phyloP scores from a whole-genome alignment of 2,888 invertebrate genomes.

The Cephus sareptanus region DNA sequence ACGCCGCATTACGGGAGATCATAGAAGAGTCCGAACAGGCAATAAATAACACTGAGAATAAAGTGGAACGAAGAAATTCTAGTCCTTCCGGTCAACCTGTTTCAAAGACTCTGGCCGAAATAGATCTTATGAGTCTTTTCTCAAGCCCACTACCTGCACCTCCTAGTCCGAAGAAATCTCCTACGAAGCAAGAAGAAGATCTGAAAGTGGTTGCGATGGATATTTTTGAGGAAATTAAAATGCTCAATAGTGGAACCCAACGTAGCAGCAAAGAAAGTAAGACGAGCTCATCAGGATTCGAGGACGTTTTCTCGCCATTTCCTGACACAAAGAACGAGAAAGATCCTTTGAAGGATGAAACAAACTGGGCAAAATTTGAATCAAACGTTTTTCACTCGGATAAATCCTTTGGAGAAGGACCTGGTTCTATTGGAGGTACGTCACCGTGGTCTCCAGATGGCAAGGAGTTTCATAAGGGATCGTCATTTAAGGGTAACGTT shows the following conservation, averaged over 20 bases:
- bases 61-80: slow-evolving; percentile 31
- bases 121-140: slow-evolving; percentile 57
- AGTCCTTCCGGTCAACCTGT: slow-evolving; percentile 6
- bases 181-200: slow-evolving; percentile 44
- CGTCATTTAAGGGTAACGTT: slow-evolving; percentile 40
- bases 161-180: slow-evolving; percentile 40
- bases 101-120: slow-evolving; percentile 36
- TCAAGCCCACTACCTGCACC: slow-evolving; percentile 45
- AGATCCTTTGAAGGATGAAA: slow-evolving; percentile 49
- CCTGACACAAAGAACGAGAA: slow-evolving; percentile 39
- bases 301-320: slow-evolving; percentile 57
- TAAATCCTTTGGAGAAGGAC: slow-evolving; percentile 54
- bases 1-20: slow-evolving; percentile 84
- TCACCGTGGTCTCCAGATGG: slow-evolving; percentile 86
- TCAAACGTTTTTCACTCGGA: slow-evolving; percentile 53
- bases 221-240: slow-evolving; percentile 62
- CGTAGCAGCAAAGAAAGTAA: not conserved
- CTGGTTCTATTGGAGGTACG: slow-evolving; percentile 65
- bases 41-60: slow-evolving; percentile 32
- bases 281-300: slow-evolving; percentile 45
- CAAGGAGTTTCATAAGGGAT: slow-evolving; percentile 70
- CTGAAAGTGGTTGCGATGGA: slow-evolving; percentile 49
- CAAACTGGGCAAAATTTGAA: slow-evolving; percentile 64
- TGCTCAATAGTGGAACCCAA: slow-evolving; percentile 51
- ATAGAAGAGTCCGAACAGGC: slow-evolving; percentile 65